Evolutionary conservation across 2,113 vertebrate species (phyloP).

Genomic region (Microtus pennsylvanicus): DNA sequence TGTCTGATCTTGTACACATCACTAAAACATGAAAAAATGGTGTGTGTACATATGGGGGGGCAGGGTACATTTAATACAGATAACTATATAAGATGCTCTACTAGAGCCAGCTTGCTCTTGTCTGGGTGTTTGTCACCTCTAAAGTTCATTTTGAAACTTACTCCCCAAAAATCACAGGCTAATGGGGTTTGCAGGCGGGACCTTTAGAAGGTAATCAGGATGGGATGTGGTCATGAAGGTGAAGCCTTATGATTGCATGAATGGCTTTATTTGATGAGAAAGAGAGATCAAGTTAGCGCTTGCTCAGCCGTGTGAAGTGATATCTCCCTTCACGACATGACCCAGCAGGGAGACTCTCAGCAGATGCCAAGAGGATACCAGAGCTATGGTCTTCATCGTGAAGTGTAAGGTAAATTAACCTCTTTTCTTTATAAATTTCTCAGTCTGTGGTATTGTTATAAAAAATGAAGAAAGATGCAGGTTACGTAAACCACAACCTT

Average conservation of each 20-base stretch:
- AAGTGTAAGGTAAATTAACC: neutral
- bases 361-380: neutral
- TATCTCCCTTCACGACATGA: neutral
- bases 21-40: conserved; percentile 40
- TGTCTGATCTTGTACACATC: conserved; percentile 11
- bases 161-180: neutral
- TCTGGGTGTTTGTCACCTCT: neutral
- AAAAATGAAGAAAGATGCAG: neutral
- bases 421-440: conserved; percentile 1
- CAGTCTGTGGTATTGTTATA: neutral
- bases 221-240: neutral
- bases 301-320: neutral
- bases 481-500: neutral
- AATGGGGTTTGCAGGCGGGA: neutral
- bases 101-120: neutral
- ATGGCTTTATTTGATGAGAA: neutral
- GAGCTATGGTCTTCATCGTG: neutral
- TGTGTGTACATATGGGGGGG: neutral
- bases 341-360: neutral
- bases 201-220: neutral
- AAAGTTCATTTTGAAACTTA: neutral
- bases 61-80: neutral
- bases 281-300: neutral
- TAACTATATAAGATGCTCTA: conserved; percentile 6
- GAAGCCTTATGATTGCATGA: neutral